Evolutionary conservation across 2,888 invertebrate genomes (phyloP), one percentile per base, ranked within the genome.

Genomic region (Morpho deidamia): DNA sequence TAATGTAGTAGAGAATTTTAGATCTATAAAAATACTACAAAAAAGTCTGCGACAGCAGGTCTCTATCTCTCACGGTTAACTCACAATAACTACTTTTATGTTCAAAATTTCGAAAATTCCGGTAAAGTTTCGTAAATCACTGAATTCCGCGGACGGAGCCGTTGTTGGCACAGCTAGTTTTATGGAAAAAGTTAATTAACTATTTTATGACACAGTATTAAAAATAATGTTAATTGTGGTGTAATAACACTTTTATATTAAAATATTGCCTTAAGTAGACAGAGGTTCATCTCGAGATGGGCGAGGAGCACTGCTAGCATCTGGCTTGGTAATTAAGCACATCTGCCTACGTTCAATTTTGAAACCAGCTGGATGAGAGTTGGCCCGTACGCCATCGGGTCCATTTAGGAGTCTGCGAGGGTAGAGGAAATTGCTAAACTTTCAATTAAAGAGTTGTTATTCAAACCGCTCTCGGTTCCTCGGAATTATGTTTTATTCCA

Each of bases 361-460:
- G 88, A 83, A 86, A 76, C 83, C 59, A 79, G 77, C 80, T 76
- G 78, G 88, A 83, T 83, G 84, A 83, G 78, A 60, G 60, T 60
- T 85, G 82, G 77, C 85, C 72, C 68, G 64, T 58, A 70, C 80
- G 74, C 81, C 81, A 77, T 78, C 77, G 82, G 85, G 87, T 86
- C 86, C 89, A 85, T 86, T 87, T 81, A 75, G 75, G 79, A 81
- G 85, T 40, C 48, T 43, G 35, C 14, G 42, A 49, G 42, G 87
- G 83, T 83, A 83, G 81, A 83, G 85, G 87, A 88, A 89, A 89
- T 88, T 88, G 87, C 88, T 86, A 86, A 88, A 89, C 88, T 89
- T 89, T 89, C 89, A 86, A 89, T 88, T 88, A 89, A 88, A 89
- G 88, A 89, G 88, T 86, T 88, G 88, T 86, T 89, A 87, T 83